Base-by-base conservation (phyloP, 1,140 invertebrate genomes). In the Lordiphosa stackelbergi region DNA sequence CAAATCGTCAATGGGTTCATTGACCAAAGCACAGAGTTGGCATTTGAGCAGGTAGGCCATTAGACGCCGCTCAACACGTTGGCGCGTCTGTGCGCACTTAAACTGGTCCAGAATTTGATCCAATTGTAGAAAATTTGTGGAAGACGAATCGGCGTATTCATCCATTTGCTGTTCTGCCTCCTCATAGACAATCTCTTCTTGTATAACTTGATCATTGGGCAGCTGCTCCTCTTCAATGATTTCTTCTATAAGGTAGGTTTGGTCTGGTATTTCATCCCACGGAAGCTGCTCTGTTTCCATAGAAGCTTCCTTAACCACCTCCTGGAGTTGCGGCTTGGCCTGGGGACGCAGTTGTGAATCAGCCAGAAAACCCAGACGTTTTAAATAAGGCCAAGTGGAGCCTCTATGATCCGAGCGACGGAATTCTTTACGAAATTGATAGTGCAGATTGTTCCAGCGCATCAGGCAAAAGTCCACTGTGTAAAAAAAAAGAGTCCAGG, bases 371-470 rank as follows among this genome's bases (percentile, higher is more conserved):
- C 52, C 42, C 5, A 86, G 40, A 9, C 85, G 69, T 12, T 86
- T 60, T 5, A 86, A 48, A 31, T 86, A 86, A 6, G 85, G 85
- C 85, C 85, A 86, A 8, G 74, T 78, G 2, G 85, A 85, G 0
- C 78, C 75, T 2, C 53, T 65, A 4, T 62, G 45, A 56, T 52
- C 55, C 3, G 64, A 64, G 4, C 81, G 45, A 0, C 79, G 73
- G 0, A 73, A 62, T 48, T 86, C 85, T 5, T 81, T 81, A 1
- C 73, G 60, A 46, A 72, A 86, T 19, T 85, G 85, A 5, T 84
- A 77, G 37, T 79, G 64, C 9, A 86, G 40, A 53, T 86, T 86
- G n/a, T 81, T 86, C 85, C 85, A 86, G 13, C 85, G 85, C 73
- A 73, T 86, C 11, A 86, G 4, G 9, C 85, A 86, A 28, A 86